Percentiles rank a stretch among this genome's conserved stretches.
phyloP scores from a whole-genome alignment of 2,888 invertebrate genomes.

The Deilephila porcellus region DNA sequence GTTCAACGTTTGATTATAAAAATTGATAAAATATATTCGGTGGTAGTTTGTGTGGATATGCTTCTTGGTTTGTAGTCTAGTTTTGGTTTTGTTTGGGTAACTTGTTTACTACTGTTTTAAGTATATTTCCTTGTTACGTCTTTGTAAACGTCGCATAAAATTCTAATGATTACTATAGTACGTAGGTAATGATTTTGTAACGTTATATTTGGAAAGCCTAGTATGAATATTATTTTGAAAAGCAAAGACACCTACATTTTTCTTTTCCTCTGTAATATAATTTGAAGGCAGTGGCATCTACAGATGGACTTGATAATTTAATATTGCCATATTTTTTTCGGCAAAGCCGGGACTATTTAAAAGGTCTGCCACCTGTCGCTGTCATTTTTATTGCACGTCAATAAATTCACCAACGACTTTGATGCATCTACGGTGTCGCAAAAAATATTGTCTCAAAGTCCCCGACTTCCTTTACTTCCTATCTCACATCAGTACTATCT shows the following conservation, averaged over 20 bases:
- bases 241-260: too few relatives aligned
- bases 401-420: not conserved
- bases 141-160: too few relatives aligned
- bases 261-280: too few relatives aligned
- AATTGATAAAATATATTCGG: constrained; percentile 51
- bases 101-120: not conserved
- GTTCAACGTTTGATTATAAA: constrained; percentile 64
- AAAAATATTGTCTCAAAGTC: not conserved
- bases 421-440: not conserved
- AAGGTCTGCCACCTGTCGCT: constrained; percentile 2
- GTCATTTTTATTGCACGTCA: not conserved
- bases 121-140: not conserved
- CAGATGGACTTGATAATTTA: not conserved
- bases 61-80: not conserved
- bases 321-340: not conserved
- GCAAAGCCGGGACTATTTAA: not conserved
- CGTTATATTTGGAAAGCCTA: too few relatives aligned
- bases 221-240: too few relatives aligned
- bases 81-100: not conserved
- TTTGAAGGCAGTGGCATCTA: too few relatives aligned
- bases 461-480: not conserved
- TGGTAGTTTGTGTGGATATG: constrained; percentile 34
- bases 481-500: constrained; percentile 38
- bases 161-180: too few relatives aligned
- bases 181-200: too few relatives aligned